Percentiles rank a stretch among this genome's conserved stretches.
These are phyloP conservation scores for Eupithecia exiguata DNA, from an alignment of 2,888 invertebrate species.

Conservation along the genomic window DNA sequence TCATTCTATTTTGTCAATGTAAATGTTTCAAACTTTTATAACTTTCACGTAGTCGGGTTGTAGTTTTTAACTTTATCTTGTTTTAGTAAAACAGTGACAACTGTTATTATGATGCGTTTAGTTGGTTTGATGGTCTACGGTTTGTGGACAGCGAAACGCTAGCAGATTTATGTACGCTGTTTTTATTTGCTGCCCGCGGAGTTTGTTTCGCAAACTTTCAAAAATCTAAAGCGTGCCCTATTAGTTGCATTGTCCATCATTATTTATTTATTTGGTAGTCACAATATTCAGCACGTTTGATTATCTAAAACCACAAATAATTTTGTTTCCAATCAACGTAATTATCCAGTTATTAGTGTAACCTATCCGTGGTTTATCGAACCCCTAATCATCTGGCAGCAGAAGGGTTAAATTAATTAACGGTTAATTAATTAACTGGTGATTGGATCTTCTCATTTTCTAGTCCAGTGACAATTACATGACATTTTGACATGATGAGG, in stretches of 20 bases:
- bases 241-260: not conserved
- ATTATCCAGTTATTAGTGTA: slow-evolving; percentile 12
- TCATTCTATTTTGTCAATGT: too few species aligned
- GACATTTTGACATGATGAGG: slow-evolving; percentile 69
- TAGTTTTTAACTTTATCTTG: too few species aligned
- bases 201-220: not conserved
- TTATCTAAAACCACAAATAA: not conserved
- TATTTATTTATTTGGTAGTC: not conserved
- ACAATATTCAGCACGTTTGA: not conserved
- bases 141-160: not conserved
- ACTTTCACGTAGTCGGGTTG: too few species aligned
- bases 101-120: too few species aligned
- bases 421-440: slow-evolving; percentile 66
- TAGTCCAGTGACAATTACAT: slow-evolving; percentile 67
- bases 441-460: slow-evolving; percentile 60
- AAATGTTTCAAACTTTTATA: too few species aligned
- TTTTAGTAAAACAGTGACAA: not conserved
- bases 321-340: not conserved
- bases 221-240: not conserved
- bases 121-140: not conserved
- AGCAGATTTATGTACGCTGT: not conserved
- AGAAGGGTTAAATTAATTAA: slow-evolving; percentile 75
- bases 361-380: slow-evolving; percentile 30
- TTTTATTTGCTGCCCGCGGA: too few species aligned
- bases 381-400: slow-evolving; percentile 42